A percentile compares a stretch with the other conserved stretches of the same genome.
Conservation (phyloP, 2,888 invertebrate genomes). For the Andrena flavipes region DNA sequence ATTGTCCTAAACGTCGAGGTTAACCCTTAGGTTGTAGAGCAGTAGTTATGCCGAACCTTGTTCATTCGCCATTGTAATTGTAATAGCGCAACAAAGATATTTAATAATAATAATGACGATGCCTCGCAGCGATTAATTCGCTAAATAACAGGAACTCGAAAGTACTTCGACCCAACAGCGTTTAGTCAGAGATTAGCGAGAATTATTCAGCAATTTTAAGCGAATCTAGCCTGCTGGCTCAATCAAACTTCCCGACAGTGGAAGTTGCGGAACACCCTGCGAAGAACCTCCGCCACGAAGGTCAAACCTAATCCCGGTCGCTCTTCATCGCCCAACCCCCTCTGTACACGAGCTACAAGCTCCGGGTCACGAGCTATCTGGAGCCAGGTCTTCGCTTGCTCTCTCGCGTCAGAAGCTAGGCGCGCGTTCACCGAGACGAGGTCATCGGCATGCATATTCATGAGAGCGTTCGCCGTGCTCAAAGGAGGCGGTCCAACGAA, state of each 20-base stretch:
- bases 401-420: slow-evolving; percentile 25
- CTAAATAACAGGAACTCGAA: no score
- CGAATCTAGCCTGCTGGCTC: background rate
- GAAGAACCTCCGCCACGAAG: slow-evolving; percentile 29
- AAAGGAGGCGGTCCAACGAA: slow-evolving; percentile 25
- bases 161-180: no score
- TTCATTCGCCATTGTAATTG: no score
- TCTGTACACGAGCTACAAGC: slow-evolving; percentile 16
- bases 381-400: slow-evolving; percentile 16
- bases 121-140: no score
- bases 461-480: slow-evolving; percentile 31
- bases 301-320: slow-evolving; percentile 41
- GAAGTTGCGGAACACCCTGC: slow-evolving; percentile 5
- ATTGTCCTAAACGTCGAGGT: no score
- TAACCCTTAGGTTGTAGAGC: no score
- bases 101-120: no score
- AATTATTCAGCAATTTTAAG: background rate
- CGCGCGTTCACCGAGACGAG: slow-evolving; percentile 24
- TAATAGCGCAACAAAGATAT: no score
- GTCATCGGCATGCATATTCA: slow-evolving; percentile 58
- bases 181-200: background rate
- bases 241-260: slow-evolving; percentile 20
- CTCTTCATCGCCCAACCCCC: slow-evolving; percentile 12
- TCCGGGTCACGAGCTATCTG: slow-evolving; percentile 21
- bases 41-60: no score